Evolutionary conservation across 2,113 vertebrate species (phyloP), one percentile per base, ranked within the genome.

Genomic region (Larimichthys polyactis): DNA sequence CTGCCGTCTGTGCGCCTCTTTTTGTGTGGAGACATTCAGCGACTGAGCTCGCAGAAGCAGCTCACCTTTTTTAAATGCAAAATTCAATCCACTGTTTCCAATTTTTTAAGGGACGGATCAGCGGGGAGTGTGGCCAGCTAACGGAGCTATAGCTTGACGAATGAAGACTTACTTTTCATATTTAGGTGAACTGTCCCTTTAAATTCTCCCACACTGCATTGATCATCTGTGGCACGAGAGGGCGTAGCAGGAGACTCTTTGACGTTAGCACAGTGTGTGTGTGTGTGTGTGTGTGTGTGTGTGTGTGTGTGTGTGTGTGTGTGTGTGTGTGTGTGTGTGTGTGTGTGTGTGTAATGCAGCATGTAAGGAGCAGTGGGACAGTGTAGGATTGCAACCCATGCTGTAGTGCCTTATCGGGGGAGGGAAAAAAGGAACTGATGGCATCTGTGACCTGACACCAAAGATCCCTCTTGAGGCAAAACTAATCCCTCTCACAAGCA

Each of bases 161-260:
- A 22, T 40, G 1, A 17, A 43, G n/a, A 5, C 3, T 19, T 36
- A 60, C 43, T n/a, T 29, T 20, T 59, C 54, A 59, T 4, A 32
- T 65, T 57, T 24, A 5, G 7, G 11, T 43, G 15, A 60, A 51
- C 24, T 82, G 48, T 52, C 8, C 27, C 72, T 74, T 83, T 83
- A 55, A 83, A 65, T 54, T 27, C 1, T 72, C 54, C 5, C 2
- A 0, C 27, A 0, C 3, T 74, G 78, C 55, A 60, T 51, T 65
- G 58, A 36, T 79, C 65, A 17, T 77, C 27, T 66, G 12, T 15
- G 32, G 59, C 71, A 77, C 60, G 1, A 87, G 71, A 70, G 75
- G 75, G 85, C 75, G 17, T 24, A n/a, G 14, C 65, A 67, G 48
- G 49, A 75, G 72, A 60, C 24, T 22, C 59, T 36, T 51, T 65